Base-by-base conservation (phyloP, 2,888 invertebrate species). In the Stratiomys singularior region DNA sequence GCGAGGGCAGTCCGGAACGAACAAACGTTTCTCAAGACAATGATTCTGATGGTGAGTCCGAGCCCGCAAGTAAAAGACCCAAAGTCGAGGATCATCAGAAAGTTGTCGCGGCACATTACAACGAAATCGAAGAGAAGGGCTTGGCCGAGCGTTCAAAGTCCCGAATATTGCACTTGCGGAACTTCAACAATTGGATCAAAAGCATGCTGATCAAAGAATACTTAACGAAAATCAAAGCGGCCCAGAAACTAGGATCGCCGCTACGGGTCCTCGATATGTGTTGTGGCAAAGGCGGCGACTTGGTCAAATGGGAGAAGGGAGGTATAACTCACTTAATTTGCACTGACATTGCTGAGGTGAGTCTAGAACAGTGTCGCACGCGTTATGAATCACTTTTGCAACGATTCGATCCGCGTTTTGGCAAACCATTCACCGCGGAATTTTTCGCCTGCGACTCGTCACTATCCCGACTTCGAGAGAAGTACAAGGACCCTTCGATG, bases 161-260 rank as follows among this genome's bases (percentile, higher is more conserved):
- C 28, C 92, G 96, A 28, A 99, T 99, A 82, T 94, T 96, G 83
- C 93, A 94, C 85, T 90, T 99, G 89, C 90, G 99, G 81, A 99
- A 98, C 88, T 98, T 99, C 85, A 99, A 99, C 87, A 99, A 99
- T 87, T 99, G 99, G 99, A 93, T 98, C 15, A 99, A 99, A 88
- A 96, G 96, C 86, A 95, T 96, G 89, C 89, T 98, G 0, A 98
- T 99, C 82, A 93, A 95, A 90, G 92, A 94, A 88, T 93, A 93
- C 87, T 88, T 91, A 83, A 91, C 88, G 80, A 92, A 91, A 86
- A 89, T 92, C 64, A 92, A 90, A 83, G 89, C 90, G 81, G 87
- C 84, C 2, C 92, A 91, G 82, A 90, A 90, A 80, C 89, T 91
- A 80, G 92, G 93, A n/a, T 89, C 90, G 76, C 89, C 91, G 0